Conservation (phyloP, 2,113 vertebrate species). For the Cettia cetti region DNA sequence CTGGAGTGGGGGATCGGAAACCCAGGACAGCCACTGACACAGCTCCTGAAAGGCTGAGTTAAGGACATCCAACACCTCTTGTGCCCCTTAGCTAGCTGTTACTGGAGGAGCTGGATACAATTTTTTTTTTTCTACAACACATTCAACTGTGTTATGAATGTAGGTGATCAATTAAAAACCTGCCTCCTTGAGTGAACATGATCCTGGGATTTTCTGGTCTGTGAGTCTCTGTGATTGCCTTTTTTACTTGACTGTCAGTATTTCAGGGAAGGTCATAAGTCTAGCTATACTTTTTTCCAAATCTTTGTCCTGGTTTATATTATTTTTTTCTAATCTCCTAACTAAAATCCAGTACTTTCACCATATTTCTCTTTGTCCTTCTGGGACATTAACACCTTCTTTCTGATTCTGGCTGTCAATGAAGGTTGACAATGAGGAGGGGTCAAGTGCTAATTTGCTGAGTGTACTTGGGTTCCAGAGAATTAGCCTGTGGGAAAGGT, state of each 20-base stretch:
- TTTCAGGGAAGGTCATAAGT: neutral
- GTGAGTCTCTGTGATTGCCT: neutral
- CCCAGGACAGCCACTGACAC: neutral
- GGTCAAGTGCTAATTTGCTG: neutral
- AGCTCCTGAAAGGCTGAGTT: neutral
- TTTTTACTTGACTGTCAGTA: neutral
- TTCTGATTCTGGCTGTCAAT: neutral
- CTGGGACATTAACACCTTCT: neutral
- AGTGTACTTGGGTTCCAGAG: neutral
- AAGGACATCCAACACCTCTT: neutral
- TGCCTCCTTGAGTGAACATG: neutral
- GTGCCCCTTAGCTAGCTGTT: neutral
- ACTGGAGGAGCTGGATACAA: neutral
- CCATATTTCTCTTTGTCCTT: neutral
- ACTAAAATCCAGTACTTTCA: neutral
- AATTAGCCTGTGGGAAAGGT: neutral
- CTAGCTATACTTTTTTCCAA: neutral
- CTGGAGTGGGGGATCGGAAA: neutral
- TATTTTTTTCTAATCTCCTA: neutral
- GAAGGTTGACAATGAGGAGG: neutral
- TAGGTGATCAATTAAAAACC: conserved; percentile 15
- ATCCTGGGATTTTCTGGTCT: conserved; percentile 53
- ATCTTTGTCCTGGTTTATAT: neutral
- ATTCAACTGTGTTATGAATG: neutral
- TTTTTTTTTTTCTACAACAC: neutral